phyloP scores from a whole-genome alignment of 2,113 vertebrate species.

The Scatophagus argus region DNA sequence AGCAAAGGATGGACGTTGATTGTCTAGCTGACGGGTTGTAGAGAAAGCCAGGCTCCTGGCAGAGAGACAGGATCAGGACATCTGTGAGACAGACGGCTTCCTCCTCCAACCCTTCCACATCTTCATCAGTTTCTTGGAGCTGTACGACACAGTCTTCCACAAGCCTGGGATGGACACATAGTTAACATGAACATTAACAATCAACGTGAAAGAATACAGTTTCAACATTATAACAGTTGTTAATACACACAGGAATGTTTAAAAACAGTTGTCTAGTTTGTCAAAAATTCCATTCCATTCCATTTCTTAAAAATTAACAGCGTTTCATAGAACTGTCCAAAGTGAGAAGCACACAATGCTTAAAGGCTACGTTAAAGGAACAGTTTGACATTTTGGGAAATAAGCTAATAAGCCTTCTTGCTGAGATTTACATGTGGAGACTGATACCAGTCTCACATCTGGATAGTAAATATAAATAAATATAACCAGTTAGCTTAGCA shows the following conservation, averaged over 20 bases:
- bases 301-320: not conserved
- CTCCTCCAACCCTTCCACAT: conserved; percentile 93
- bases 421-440: too few species aligned
- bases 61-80: conserved; percentile 49
- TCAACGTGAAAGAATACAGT: not conserved
- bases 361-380: not conserved
- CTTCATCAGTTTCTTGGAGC: conserved; percentile 91
- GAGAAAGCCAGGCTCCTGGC: conserved; percentile 10
- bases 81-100: conserved; percentile 77
- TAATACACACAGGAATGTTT: not conserved
- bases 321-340: not conserved
- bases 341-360: not conserved
- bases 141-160: conserved; percentile 90
- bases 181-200: not conserved
- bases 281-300: not conserved
- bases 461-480: not conserved
- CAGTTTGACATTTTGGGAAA: too few species aligned
- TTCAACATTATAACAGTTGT: not conserved
- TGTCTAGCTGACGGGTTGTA: conserved; percentile 7
- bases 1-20: not conserved
- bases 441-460: too few species aligned
- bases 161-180: conserved; percentile 81
- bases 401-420: too few species aligned
- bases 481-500: conserved; percentile 5
- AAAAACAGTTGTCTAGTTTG: not conserved